A percentile compares a stretch with the other conserved stretches of the same genome.
phyloP scores from a whole-genome alignment of 2,888 invertebrate species.

The Phymatocera aterrima region DNA sequence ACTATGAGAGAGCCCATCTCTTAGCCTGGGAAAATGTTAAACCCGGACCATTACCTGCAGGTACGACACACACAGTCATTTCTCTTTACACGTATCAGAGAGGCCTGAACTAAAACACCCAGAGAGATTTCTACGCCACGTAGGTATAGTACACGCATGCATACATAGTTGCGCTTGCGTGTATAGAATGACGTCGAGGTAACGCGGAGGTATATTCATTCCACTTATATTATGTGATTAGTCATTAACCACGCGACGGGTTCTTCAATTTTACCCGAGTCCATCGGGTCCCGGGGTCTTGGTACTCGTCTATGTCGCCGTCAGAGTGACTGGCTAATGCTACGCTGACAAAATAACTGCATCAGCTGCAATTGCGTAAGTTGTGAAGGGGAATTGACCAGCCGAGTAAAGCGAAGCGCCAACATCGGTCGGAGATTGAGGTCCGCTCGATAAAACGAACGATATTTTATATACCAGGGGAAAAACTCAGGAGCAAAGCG shows the following conservation, averaged over 20 bases:
- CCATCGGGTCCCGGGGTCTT: background rate
- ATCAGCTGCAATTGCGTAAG: background rate
- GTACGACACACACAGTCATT: constrained; percentile 13
- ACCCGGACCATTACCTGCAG: background rate
- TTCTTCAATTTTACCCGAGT: constrained; percentile 40
- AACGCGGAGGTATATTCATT: constrained; percentile 29
- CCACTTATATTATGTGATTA: constrained; percentile 36
- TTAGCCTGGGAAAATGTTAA: constrained; percentile 56
- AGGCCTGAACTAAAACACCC: constrained; percentile 57
- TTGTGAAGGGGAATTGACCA: background rate
- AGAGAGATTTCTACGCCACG: constrained; percentile 34
- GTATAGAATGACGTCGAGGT: background rate
- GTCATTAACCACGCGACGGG: constrained; percentile 37
- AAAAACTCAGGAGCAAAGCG: too few relatives aligned
- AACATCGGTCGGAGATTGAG: too few relatives aligned
- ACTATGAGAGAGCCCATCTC: constrained; percentile 20
- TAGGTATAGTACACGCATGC: too few relatives aligned
- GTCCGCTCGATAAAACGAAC: background rate
- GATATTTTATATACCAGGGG: background rate
- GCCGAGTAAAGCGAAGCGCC: background rate
- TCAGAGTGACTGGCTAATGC: too few relatives aligned
- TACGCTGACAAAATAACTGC: background rate
- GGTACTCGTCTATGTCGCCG: background rate
- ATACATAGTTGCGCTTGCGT: too few relatives aligned
- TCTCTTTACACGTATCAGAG: constrained; percentile 26